Base-by-base conservation (phyloP, 2,888 invertebrate species). In the Cheilosia urbana region DNA sequence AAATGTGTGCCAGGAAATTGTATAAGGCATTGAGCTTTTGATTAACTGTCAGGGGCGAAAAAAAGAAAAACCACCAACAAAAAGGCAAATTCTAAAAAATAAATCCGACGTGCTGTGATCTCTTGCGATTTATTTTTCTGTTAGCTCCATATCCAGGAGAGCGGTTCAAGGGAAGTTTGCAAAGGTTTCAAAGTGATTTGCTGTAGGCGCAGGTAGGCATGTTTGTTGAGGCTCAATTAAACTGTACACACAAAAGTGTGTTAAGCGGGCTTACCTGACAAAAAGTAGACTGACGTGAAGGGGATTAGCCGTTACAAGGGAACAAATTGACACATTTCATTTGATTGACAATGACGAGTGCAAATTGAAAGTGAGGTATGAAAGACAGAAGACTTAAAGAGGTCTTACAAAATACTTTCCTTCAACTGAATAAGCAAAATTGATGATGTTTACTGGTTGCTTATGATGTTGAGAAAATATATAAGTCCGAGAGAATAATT, bases 21-120 rank as follows among this genome's bases (percentile, higher is more conserved):
- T 68, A 17, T 60, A 37, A 19, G 66, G 49, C 45, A 76, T 9
- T 17, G 21, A 53, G 42, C 68, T 78, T 78, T 83, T 83, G 65
- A 78, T 73, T 83, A 73, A 63, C 27, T 37, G 21, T 49, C 27
- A 62, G 69, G 47, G 57, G 55, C 21, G 30, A 17, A 68, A 45
- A 34, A 2, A 9, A 34, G 1, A 34, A 13, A 7, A 27, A 27
- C 27, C n/a, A n/a, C n/a, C n/a, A 9, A 30, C 7, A 37, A 37
- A 37, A 34, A 4, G 2, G 37, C 19, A 60, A 49, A 34, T 37
- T 49, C 40, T 7, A 30, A 19, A 49, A 60, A 60, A 37, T 60
- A 49, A n/a, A 17, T 71, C 6, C 40, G 51, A n/a, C 34, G 57
- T 51, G 19, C 53, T 47, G 45, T 69, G 51, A 49, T 75, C 53